Conservation (phyloP, 2,797 vertebrate species). For the Paedocypris micromegethes region DNA sequence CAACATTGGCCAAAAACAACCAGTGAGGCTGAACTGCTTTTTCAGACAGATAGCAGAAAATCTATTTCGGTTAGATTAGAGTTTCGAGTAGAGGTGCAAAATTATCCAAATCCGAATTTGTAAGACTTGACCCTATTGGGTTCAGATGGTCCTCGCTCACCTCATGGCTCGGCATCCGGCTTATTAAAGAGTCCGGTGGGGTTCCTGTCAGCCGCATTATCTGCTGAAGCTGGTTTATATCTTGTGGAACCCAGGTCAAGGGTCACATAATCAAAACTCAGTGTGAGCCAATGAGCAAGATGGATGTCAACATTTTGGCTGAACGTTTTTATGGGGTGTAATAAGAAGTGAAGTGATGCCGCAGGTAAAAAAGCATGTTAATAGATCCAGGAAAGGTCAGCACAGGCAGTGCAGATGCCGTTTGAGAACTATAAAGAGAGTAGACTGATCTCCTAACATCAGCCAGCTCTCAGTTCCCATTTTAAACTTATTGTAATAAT, state of each 20-base stretch:
- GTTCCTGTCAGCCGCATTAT: constrained; percentile 99
- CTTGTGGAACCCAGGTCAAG: constrained; percentile 87
- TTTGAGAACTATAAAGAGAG: no score
- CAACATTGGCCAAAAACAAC: no score
- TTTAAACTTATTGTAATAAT: no score
- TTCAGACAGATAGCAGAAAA: background rate
- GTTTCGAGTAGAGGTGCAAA: background rate
- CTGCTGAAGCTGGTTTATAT: constrained; percentile 99
- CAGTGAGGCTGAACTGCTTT: no score
- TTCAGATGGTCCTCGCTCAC: constrained; percentile 71
- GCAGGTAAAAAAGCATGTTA: no score
- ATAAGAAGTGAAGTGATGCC: no score
- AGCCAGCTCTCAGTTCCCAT: no score
- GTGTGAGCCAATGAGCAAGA: background rate
- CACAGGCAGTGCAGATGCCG: no score
- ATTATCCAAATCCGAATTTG: background rate
- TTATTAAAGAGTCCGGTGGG: constrained; percentile 94
- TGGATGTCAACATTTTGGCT: no score
- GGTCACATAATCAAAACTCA: constrained; percentile 63
- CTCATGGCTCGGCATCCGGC: constrained; percentile 99
- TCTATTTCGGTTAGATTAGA: background rate
- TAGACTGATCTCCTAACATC: no score
- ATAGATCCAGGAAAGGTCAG: no score
- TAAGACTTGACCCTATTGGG: background rate
- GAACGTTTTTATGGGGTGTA: no score